Conservation (phyloP, 37 sponge, comb jelly and placozoan genomes). For the Cladorhizidae sp. region DNA sequence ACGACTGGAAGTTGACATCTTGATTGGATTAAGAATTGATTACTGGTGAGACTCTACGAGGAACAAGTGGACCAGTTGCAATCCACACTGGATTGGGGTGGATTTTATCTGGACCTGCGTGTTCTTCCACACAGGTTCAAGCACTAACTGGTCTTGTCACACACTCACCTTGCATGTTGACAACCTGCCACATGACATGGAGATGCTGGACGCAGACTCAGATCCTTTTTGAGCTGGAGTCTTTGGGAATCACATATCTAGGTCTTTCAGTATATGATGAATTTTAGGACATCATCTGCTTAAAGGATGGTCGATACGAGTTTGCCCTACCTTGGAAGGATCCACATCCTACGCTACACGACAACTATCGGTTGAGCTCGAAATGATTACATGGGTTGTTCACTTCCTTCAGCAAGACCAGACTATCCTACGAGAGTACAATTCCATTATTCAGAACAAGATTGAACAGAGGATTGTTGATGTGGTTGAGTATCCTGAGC, state of each 20-base stretch:
- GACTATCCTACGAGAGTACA: constrained; percentile 30
- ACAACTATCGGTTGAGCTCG: neutral
- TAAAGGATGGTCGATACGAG: no score
- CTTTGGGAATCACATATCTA: neutral
- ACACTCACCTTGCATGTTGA: neutral
- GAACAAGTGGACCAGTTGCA: constrained; percentile 18
- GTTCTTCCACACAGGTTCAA: neutral
- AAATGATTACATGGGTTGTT: neutral
- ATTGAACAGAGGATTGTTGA: constrained; percentile 21
- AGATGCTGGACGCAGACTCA: neutral
- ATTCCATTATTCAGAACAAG: constrained; percentile 31
- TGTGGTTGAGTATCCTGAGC: neutral
- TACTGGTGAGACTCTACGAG: constrained; percentile 23
- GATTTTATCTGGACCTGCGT: constrained; percentile 26
- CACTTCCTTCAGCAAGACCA: no score
- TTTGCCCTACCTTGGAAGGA: no score
- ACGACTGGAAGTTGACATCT: constrained; percentile 4
- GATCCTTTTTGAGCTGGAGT: constrained; percentile 14
- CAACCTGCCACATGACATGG: neutral
- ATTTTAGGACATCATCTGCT: no score
- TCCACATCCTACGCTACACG: no score
- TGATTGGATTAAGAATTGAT: constrained; percentile 40
- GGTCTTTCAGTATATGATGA: no score
- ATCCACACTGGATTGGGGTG: constrained; percentile 21
- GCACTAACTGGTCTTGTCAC: neutral